Evolutionary conservation across 2,113 vertebrate genomes (phyloP).

Genomic region (Peromyscus polionotus): DNA sequence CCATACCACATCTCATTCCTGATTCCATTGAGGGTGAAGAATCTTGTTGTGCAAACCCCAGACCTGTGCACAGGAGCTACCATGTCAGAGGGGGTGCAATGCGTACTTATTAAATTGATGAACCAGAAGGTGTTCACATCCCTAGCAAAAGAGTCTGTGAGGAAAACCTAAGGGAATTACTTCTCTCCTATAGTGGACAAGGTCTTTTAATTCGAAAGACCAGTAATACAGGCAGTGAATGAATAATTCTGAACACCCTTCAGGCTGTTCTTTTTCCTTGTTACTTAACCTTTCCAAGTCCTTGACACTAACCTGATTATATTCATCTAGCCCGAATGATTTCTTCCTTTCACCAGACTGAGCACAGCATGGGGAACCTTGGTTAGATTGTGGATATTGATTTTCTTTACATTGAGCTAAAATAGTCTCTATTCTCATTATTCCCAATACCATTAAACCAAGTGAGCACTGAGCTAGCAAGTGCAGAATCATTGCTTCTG

Average conservation of each 20-base stretch:
- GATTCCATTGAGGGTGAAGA: neutral
- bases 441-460: neutral
- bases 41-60: neutral
- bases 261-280: slow-evolving; percentile 12
- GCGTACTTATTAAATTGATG: neutral
- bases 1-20: neutral
- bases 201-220: neutral
- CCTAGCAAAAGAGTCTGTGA: neutral
- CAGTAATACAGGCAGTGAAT: neutral
- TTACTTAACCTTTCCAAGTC: slow-evolving; percentile 32
- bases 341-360: neutral
- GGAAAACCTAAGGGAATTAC: neutral
- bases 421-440: slow-evolving; percentile 1
- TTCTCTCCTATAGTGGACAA: neutral
- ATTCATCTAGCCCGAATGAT: neutral
- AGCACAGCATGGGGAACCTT: neutral
- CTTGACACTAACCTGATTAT: slow-evolving; percentile 11
- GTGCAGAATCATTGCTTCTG: neutral
- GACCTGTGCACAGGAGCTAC: neutral
- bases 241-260: slow-evolving; percentile 39
- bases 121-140: neutral
- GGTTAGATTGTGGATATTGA: slow-evolving; percentile 13
- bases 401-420: slow-evolving; percentile 20
- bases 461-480: neutral
- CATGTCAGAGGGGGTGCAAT: no score